Evolutionary conservation across 2,797 vertebrate species (phyloP), one percentile per base, ranked within the genome.

Genomic region (Centroberyx gerrardi): DNA sequence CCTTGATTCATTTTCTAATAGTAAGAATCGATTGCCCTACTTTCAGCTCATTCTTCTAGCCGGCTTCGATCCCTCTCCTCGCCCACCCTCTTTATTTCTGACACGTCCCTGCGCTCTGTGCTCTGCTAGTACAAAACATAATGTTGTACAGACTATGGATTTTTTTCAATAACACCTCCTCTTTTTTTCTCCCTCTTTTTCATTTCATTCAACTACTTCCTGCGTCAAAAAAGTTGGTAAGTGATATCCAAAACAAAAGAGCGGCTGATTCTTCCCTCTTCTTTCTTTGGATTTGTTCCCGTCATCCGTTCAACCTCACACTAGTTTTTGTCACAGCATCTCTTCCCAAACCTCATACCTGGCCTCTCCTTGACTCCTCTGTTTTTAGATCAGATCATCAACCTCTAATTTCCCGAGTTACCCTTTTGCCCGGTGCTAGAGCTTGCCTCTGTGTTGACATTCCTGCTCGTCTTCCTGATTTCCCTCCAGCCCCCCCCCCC

Each of bases 171-270:
- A 87, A 90, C 72, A 17, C 28, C 40, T 15, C 33, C 12, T 78
- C 54, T 56, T 55, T 55, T 76, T 80, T 81, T 69, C 27, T 68
- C 67, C 66, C 27, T 65, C 63, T 70, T 62, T 12, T 42, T 29
- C 18, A 36, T 82, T 87, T 82, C 71, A 64, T 77, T 78, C 73
- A 46, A 83, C 84, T 33, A 38, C 67, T 51, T 60, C 71, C 71
- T 86, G 80, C 87, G 52, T 83, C 80, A n/a, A 78, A 88, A 88
- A 83, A 93, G 90, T 88, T 68, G 90, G 89, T 89, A 90, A 91
- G 91, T 92, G 78, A 31, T 9, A 13, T 36, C 48, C 29, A 85
- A 83, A 59, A 64, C 82, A 89, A 82, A 88, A 89, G 86, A 87
- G 73, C 4, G 73, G 61, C 38, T 38, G 64, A 53, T 13, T 80